Evolutionary conservation across 2,113 vertebrate species (phyloP).

Genomic region (Turdus rufiventris): DNA sequence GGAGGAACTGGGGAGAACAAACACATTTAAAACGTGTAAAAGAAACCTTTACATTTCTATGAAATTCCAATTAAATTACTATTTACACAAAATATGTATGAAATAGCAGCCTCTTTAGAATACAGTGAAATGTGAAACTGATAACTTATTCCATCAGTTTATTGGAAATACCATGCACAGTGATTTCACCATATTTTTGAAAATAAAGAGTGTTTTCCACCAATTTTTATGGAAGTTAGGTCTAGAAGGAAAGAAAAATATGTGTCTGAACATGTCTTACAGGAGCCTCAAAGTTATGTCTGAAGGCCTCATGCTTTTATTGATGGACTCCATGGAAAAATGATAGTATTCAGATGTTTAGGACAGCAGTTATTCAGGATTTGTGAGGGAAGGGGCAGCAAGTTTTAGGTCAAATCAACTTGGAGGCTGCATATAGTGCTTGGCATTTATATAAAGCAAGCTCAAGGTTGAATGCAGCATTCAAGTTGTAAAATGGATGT

Average conservation of each 20-base stretch:
- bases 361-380: not conserved
- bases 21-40: not conserved
- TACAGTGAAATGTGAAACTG: not conserved
- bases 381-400: not conserved
- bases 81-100: not conserved
- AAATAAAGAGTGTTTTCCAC: not conserved
- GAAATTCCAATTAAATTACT: not conserved
- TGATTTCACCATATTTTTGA: not conserved
- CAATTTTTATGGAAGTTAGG: not conserved
- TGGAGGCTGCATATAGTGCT: constrained; percentile 17
- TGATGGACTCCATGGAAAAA: not conserved
- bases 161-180: not conserved
- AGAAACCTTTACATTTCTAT: not conserved
- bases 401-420: constrained; percentile 12
- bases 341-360: not conserved
- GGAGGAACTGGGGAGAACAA: not conserved
- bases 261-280: fast-evolving
- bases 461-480: constrained; percentile 69
- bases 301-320: not conserved
- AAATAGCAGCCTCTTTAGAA: not conserved
- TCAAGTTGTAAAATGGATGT: constrained; percentile 73
- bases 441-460: constrained; percentile 55
- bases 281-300: not conserved
- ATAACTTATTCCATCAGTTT: not conserved
- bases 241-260: not conserved